Percentiles rank a stretch among this genome's conserved stretches.
Evolutionary conservation across 2,888 invertebrate species (phyloP).

Genomic region (Panorpa germanica): DNA sequence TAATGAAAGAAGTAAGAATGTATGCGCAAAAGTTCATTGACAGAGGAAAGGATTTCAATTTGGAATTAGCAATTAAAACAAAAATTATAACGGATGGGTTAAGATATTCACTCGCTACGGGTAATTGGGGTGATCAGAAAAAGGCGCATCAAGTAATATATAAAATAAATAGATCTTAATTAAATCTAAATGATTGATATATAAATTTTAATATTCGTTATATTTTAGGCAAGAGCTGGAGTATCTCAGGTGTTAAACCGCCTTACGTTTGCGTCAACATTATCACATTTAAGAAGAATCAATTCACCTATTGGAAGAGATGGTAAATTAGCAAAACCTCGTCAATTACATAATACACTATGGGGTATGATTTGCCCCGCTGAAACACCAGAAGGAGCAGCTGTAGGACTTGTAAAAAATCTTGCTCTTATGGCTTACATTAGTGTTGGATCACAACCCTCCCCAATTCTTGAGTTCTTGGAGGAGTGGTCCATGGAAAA

Average conservation of each 20-base stretch:
- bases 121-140: slow-evolving; percentile 99
- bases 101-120: slow-evolving; percentile 94
- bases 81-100: slow-evolving; percentile 96
- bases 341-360: slow-evolving; percentile 95
- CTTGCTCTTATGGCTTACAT: slow-evolving; percentile 99
- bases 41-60: slow-evolving; percentile 93
- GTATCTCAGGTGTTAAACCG: slow-evolving; percentile 98
- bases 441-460: slow-evolving; percentile 97
- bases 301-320: slow-evolving; percentile 99
- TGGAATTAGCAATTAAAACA: slow-evolving; percentile 91
- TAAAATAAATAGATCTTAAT: too few species aligned
- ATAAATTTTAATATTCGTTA: too few species aligned
- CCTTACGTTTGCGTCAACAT: slow-evolving; percentile 93
- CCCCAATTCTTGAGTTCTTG: slow-evolving; percentile 98
- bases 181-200: too few species aligned
- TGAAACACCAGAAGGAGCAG: slow-evolving; percentile 96
- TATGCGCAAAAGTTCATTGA: slow-evolving; percentile 99
- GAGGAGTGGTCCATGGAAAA: slow-evolving; percentile 99
- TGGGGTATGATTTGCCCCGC: slow-evolving; percentile 99
- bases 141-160: slow-evolving; percentile 98
- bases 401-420: slow-evolving; percentile 95
- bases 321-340: slow-evolving; percentile 95
- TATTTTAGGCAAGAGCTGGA: too few species aligned
- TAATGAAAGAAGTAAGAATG: slow-evolving; percentile 94
- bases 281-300: slow-evolving; percentile 93